Conservation (phyloP, 2,113 vertebrate genomes). For the Microtus oregoni region DNA sequence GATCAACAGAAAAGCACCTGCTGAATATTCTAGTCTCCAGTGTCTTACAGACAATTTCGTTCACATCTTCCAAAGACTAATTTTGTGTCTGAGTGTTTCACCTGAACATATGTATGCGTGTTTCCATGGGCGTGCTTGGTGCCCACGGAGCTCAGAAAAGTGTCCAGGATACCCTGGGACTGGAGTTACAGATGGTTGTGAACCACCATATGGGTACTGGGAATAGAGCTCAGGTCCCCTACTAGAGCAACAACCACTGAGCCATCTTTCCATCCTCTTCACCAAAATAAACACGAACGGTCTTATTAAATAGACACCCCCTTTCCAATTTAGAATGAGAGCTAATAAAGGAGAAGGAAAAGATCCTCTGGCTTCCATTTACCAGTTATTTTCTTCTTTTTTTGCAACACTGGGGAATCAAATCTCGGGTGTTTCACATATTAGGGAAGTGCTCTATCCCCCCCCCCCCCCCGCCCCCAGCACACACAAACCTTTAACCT, state of each 20-base stretch:
- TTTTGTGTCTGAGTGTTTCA: not conserved
- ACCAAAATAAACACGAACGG: not conserved
- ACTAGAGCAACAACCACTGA: not conserved
- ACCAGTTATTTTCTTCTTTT: not conserved
- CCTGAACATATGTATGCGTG: not conserved
- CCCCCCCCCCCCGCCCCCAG: rapidly evolving
- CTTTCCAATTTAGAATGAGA: slow-evolving; percentile 22
- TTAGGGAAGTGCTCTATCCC: not conserved
- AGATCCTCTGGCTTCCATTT: not conserved
- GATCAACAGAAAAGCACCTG: not conserved
- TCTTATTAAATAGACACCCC: not conserved
- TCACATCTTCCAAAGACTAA: not conserved
- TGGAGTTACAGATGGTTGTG: not conserved
- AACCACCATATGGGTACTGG: not conserved
- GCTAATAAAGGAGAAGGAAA: not conserved
- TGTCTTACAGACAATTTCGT: not conserved
- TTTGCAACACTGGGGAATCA: not conserved
- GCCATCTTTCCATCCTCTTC: not conserved
- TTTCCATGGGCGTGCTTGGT: not conserved
- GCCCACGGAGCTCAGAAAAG: not conserved
- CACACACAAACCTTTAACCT: not conserved
- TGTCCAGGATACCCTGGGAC: not conserved
- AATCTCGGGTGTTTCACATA: not conserved
- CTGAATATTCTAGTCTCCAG: not conserved
- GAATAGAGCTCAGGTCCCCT: not conserved